phyloP scores from a whole-genome alignment of 2,888 invertebrate species.

The Lathronympha strigana region DNA sequence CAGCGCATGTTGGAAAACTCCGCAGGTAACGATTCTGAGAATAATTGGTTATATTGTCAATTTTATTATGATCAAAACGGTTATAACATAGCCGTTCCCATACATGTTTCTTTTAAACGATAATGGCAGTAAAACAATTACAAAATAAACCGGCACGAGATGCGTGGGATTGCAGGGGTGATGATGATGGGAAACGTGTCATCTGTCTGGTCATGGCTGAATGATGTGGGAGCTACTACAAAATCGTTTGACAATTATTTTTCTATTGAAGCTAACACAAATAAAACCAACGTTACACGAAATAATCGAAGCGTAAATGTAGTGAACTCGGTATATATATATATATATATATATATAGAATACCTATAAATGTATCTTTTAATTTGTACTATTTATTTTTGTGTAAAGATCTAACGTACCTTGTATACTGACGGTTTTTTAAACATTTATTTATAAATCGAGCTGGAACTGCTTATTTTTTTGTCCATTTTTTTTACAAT shows the following conservation, averaged over 20 bases:
- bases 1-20: no score
- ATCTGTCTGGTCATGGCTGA: constrained; percentile 73
- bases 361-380: no score
- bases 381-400: no score
- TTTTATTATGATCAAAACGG: background rate
- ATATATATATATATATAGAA: no score
- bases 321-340: background rate
- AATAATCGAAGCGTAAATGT: background rate
- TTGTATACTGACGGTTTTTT: no score
- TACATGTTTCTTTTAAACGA: background rate
- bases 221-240: constrained; percentile 60
- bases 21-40: no score
- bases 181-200: constrained; percentile 75
- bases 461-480: no score
- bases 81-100: background rate
- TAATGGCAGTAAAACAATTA: constrained; percentile 69
- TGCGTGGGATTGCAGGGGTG: constrained; percentile 69
- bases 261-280: constrained; percentile 22
- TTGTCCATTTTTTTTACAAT: background rate
- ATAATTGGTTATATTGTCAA: no score
- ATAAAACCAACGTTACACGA: constrained; percentile 7
- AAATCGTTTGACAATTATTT: constrained; percentile 38
- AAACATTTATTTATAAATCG: no score
- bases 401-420: no score
- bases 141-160: constrained; percentile 64